Conservation (phyloP, 2,888 invertebrate genomes). For the Hemithea aestivaria region DNA sequence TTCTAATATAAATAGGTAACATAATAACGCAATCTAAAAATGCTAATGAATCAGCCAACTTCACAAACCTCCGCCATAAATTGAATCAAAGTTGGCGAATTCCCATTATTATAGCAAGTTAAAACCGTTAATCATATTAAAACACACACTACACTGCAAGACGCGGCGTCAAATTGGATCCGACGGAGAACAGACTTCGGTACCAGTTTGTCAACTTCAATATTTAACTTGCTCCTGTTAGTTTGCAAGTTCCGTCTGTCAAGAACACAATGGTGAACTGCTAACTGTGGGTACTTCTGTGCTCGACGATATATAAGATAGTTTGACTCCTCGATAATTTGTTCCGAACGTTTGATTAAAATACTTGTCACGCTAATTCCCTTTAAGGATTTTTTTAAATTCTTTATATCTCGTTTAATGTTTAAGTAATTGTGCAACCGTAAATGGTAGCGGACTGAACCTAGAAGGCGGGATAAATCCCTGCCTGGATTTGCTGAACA, state of each 20-base stretch:
- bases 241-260: conserved; percentile 50
- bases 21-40: too few relatives aligned
- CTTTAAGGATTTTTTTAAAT: too few relatives aligned
- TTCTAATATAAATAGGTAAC: too few relatives aligned
- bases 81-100: background rate
- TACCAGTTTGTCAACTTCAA: conserved; percentile 62
- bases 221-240: conserved; percentile 61
- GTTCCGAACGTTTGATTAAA: too few relatives aligned
- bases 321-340: conserved; percentile 15
- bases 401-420: too few relatives aligned
- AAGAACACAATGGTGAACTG: conserved; percentile 47
- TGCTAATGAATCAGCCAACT: conserved; percentile 13
- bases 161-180: conserved; percentile 43
- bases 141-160: conserved; percentile 31
- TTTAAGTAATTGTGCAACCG: too few relatives aligned
- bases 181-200: conserved; percentile 40
- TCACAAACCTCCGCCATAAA: background rate
- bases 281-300: conserved; percentile 31
- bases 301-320: conserved; percentile 34
- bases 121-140: conserved; percentile 41
- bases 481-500: too few relatives aligned
- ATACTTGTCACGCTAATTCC: too few relatives aligned
- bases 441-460: too few relatives aligned
- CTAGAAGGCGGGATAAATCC: too few relatives aligned
- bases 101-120: conserved; percentile 4